Percentiles rank a stretch among this genome's conserved stretches.
These are phyloP conservation scores for Conomelus anceps DNA, from an alignment of 2,888 invertebrate genomes.

Conservation along the genomic window DNA sequence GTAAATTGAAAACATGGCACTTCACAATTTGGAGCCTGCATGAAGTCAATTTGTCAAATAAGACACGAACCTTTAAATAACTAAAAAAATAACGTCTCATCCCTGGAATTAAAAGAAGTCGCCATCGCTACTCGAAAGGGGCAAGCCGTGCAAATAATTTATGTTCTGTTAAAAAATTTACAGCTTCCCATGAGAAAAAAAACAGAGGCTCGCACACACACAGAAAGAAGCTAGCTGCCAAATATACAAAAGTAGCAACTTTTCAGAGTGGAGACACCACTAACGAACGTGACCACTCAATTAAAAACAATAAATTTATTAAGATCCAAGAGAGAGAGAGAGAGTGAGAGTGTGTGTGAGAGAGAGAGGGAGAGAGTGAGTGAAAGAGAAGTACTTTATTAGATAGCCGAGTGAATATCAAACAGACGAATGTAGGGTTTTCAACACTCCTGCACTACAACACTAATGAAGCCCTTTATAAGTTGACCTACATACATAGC, in stretches of 20 bases:
- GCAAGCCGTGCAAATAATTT: background rate
- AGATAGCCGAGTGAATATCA: too few relatives aligned
- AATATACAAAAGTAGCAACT: background rate
- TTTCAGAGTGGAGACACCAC: background rate
- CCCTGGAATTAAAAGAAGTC: background rate
- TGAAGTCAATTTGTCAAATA: background rate
- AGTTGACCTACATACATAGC: too few relatives aligned
- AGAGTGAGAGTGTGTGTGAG: background rate
- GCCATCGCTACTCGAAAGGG: background rate
- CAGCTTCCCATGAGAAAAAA: background rate
- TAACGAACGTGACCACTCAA: background rate
- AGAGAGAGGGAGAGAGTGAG: too few relatives aligned
- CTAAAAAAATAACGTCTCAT: background rate
- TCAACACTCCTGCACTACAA: too few relatives aligned
- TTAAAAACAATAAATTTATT: background rate
- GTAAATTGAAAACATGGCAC: background rate
- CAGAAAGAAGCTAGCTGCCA: background rate
- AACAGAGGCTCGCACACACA: background rate
- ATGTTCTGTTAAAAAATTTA: background rate
- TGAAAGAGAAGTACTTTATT: too few relatives aligned
- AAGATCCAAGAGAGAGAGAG: background rate
- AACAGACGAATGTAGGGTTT: too few relatives aligned
- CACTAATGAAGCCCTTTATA: too few relatives aligned
- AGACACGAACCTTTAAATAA: background rate
- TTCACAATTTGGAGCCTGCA: background rate